phyloP scores from a whole-genome alignment of 2,888 invertebrate species.

The Hedya salicella region DNA sequence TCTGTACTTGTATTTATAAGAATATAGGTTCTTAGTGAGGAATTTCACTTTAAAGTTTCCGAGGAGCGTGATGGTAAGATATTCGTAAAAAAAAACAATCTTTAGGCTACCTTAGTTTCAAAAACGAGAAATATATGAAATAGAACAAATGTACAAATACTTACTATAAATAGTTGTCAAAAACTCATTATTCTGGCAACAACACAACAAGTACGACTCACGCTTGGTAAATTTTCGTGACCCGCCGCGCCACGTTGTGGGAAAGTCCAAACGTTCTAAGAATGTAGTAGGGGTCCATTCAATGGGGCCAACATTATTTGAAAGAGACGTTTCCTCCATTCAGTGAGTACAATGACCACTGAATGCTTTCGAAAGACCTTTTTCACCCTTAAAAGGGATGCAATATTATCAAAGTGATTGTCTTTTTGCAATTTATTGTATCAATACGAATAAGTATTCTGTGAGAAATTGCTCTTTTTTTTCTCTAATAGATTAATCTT shows the following conservation, averaged over 20 bases:
- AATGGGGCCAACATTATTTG: background rate
- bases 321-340: background rate
- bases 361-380: background rate
- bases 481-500: too few species aligned
- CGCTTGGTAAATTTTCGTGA: background rate
- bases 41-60: too few species aligned
- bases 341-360: background rate
- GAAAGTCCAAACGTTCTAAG: background rate
- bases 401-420: background rate
- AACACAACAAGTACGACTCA: background rate
- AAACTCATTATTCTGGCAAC: too few species aligned
- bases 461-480: background rate
- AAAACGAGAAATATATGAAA: too few species aligned
- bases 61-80: too few species aligned
- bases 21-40: too few species aligned
- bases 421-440: background rate
- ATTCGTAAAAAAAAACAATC: too few species aligned
- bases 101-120: too few species aligned
- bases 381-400: background rate
- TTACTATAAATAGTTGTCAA: too few species aligned
- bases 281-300: background rate
- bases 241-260: background rate
- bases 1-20: too few species aligned
- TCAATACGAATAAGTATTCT: background rate
- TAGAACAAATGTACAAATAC: too few species aligned